Conservation (phyloP, 2,113 vertebrate species). For the Corynorhinus townsendii region DNA sequence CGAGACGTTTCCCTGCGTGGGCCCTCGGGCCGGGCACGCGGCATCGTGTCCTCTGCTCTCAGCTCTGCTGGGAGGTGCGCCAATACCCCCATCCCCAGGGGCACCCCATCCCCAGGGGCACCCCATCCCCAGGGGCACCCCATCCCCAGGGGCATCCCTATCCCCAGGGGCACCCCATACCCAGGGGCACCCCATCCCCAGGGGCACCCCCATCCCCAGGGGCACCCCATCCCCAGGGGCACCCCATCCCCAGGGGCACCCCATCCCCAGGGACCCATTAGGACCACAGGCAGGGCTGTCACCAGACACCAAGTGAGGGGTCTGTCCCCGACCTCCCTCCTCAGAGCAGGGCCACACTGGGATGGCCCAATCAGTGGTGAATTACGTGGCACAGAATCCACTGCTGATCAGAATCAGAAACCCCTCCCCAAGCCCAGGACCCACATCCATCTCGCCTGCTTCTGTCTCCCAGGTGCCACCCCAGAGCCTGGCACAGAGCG, state of each 20-base stretch:
- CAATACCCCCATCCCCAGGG: too few relatives aligned
- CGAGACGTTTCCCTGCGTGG: fast-evolving
- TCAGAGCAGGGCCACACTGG: background rate
- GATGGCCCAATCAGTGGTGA: background rate
- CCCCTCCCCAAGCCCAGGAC: fast-evolving
- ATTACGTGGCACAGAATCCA: fast-evolving
- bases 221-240: too few relatives aligned
- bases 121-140: too few relatives aligned
- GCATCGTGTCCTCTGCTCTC: fast-evolving
- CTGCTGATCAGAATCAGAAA: background rate
- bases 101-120: background rate
- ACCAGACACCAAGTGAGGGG: background rate
- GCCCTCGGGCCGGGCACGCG: fast-evolving
- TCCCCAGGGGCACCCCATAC: too few relatives aligned
- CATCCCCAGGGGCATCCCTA: too few relatives aligned
- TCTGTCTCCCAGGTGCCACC: background rate
- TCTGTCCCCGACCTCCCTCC: background rate
- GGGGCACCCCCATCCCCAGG: too few relatives aligned
- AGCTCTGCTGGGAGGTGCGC: background rate
- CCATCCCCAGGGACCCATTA: background rate
- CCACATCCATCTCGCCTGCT: fast-evolving
- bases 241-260: too few relatives aligned
- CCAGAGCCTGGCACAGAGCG: background rate
- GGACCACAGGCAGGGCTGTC: background rate
- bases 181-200: too few relatives aligned